Percentiles rank a stretch among this genome's conserved stretches.
Conservation (phyloP, 2,113 vertebrate genomes). For the Pycnonotus jocosus region DNA sequence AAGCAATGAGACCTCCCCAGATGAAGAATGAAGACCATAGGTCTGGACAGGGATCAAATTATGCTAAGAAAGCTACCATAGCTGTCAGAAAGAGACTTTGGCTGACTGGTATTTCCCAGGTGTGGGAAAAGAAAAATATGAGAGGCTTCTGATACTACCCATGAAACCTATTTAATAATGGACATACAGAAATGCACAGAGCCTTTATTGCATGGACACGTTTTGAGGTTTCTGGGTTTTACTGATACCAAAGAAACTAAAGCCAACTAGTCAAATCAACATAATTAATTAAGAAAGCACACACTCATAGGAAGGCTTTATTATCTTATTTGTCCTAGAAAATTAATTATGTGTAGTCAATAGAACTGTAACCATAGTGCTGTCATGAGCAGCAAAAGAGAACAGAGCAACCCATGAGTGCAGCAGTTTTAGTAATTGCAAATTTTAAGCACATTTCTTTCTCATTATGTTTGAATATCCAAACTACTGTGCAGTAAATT, state of each 20-base stretch:
- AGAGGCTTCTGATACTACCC: not conserved
- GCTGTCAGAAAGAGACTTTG: not conserved
- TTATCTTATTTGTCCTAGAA: not conserved
- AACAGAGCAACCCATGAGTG: not conserved
- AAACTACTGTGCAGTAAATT: not conserved
- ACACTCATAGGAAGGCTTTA: not conserved
- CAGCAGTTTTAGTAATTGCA: not conserved
- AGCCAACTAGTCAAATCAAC: not conserved
- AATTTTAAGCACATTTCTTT: not conserved
- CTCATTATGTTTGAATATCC: not conserved
- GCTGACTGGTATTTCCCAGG: not conserved
- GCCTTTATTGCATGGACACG: not conserved
- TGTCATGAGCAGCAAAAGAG: not conserved
- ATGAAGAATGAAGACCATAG: not conserved
- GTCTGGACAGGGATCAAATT: not conserved
- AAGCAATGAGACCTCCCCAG: not conserved
- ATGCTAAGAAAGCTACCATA: not conserved
- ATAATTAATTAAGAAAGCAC: not conserved
- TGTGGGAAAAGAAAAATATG: not conserved
- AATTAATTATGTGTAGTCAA: not conserved
- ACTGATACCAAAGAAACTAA: not conserved
- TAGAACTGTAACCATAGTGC: not conserved
- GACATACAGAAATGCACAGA: not conserved
- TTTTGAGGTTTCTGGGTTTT: not conserved
- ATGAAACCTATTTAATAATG: not conserved